Base-by-base conservation (phyloP, 2,797 vertebrate genomes). In the Astyanax mexicanus region DNA sequence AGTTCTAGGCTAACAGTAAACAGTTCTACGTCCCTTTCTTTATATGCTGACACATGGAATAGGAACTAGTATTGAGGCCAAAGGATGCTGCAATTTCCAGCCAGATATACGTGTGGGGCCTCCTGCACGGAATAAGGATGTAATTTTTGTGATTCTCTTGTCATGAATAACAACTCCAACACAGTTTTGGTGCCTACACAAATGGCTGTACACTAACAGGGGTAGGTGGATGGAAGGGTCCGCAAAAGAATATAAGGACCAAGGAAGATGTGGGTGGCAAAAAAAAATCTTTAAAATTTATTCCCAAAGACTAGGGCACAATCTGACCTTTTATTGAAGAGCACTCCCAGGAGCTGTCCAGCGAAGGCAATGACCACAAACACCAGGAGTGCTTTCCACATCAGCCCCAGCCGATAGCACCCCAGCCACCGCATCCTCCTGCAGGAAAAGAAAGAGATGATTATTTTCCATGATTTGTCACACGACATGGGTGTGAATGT, bases 261-360 rank as follows among this genome's bases (percentile, higher is more conserved):
- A 17, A 21, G 1, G n/a, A 9, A 4, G 29, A 9, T 42, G 11
- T 37, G 1, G 23, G 10, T 47, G 12, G 11, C 23, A 57, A 19
- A 55, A 70, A 17, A 29, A 23, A 44, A 27, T n/a, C n/a, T n/a
- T n/a, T n/a, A 9, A 12, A 29, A 17, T 17, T n/a, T 6, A 9
- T 45, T 29, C 47, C 15, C 32, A 54, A 42, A 5, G 21, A 72
- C 13, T 8, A 6, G 21, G 60, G 21, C 17, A 40, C 25, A 32
- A 42, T 81, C 80, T 77, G 80, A 97, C 96, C 94, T 96, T 80
- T 90, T 96, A 79, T 91, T 95, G 84, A 96, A 93, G 82, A 95
- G 93, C 35, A 93, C 89, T 21, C 94, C 95, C 74, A 95, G 86
- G 64, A 97, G 88, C 87, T 97, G 96, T 35, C 95, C 88, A 0